Conservation (phyloP, 2,888 invertebrate genomes). For the Linyphia triangularis region DNA sequence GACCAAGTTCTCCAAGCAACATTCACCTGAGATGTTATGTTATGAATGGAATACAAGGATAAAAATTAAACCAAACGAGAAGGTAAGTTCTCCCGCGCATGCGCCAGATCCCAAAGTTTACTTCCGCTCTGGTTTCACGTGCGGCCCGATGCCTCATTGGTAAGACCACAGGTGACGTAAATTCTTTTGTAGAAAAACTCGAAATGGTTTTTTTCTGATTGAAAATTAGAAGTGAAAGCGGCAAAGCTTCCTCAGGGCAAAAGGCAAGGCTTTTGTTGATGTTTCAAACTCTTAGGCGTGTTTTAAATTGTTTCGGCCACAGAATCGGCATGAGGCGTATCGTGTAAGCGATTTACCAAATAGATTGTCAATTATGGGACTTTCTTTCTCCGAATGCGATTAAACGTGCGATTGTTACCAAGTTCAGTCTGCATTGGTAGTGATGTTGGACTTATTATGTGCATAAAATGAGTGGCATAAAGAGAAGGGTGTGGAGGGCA, state of each 20-base stretch:
- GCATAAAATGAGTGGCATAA: too few relatives aligned
- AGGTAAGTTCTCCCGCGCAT: conserved; percentile 37
- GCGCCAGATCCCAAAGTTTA: conserved; percentile 22
- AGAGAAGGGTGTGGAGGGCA: too few relatives aligned
- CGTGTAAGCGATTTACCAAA: too few relatives aligned
- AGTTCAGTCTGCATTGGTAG: too few relatives aligned
- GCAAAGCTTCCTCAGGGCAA: conserved; percentile 1
- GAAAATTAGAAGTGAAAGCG: conserved; percentile 54
- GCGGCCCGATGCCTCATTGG: conserved; percentile 29
- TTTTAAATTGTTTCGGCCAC: background rate
- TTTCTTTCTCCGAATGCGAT: too few relatives aligned
- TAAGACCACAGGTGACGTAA: background rate
- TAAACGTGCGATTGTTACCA: too few relatives aligned
- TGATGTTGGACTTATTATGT: too few relatives aligned
- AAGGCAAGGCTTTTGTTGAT: conserved; percentile 10
- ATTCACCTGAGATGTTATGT: conserved; percentile 17
- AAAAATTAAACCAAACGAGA: conserved; percentile 8
- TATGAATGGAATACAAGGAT: conserved; percentile 51
- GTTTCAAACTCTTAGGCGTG: conserved; percentile 14
- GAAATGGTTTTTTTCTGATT: conserved; percentile 20
- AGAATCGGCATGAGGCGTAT: background rate
- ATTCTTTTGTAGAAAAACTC: conserved; percentile 46
- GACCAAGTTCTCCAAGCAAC: conserved; percentile 16
- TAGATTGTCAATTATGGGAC: too few relatives aligned
- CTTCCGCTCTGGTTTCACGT: conserved; percentile 65